These are phyloP conservation scores for Lissocephala sabroskyi DNA, from an alignment of 2,888 invertebrate species.

Conservation along the genomic window DNA sequence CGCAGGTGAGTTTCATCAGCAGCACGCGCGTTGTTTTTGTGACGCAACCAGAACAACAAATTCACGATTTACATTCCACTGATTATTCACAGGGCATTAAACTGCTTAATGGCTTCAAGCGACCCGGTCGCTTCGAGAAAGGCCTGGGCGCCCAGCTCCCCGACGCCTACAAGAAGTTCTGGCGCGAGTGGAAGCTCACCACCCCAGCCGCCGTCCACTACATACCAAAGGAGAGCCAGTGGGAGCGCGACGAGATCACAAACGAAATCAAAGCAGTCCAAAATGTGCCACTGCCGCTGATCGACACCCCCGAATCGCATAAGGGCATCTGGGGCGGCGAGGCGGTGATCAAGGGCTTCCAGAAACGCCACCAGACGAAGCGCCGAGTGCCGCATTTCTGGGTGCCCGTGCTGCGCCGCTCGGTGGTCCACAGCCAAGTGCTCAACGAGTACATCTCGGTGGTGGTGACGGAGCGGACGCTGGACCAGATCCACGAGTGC, in stretches of 20 bases:
- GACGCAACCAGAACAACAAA: conserved; percentile 57
- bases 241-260: conserved; percentile 81
- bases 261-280: conserved; percentile 83
- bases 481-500: conserved; percentile 88
- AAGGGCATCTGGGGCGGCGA: conserved; percentile 98
- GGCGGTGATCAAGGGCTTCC: conserved; percentile 90
- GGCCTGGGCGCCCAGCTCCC: conserved; percentile 82
- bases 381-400: conserved; percentile 88
- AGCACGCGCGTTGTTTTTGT: conserved; percentile 35
- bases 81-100: conserved; percentile 55
- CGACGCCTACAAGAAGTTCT: conserved; percentile 88
- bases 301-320: conserved; percentile 85
- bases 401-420: conserved; percentile 85
- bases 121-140: conserved; percentile 76
- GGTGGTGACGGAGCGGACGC: conserved; percentile 86
- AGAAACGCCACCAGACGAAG: conserved; percentile 76
- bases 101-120: conserved; percentile 73
- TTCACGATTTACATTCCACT: no score
- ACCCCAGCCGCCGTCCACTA: conserved; percentile 79
- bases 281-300: conserved; percentile 83
- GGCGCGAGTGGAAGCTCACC: conserved; percentile 85
- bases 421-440: conserved; percentile 92
- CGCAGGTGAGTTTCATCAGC: conserved; percentile 58
- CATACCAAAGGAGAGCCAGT: conserved; percentile 82
- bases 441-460: conserved; percentile 88